phyloP scores from a whole-genome alignment of 2,797 vertebrate species.

The Eremophila alpestris region DNA sequence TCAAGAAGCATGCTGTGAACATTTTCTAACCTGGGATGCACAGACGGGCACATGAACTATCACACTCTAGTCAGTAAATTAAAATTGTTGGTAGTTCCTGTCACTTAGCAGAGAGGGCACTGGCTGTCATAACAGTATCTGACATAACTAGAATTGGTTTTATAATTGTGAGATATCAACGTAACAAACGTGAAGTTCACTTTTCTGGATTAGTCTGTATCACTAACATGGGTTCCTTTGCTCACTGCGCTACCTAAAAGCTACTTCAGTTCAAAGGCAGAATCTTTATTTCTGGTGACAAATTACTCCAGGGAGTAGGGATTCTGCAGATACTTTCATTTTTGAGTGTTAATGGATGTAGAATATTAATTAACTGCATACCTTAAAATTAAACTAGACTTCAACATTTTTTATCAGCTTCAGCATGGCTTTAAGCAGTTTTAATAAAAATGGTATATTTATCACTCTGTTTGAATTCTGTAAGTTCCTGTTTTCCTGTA shows the following conservation, averaged over 20 bases:
- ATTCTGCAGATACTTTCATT: not conserved
- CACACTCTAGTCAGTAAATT: accelerated
- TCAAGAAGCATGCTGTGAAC: not conserved
- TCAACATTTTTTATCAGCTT: not conserved
- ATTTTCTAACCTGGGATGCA: not conserved
- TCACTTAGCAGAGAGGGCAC: not conserved
- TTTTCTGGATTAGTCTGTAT: not conserved
- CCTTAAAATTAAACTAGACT: slow-evolving; percentile 23
- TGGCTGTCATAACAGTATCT: not conserved
- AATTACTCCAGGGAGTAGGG: slow-evolving; percentile 3
- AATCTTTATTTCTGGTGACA: not conserved
- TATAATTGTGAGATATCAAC: not conserved
- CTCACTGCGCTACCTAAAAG: not conserved
- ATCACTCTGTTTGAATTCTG: not conserved
- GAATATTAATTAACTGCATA: slow-evolving; percentile 31
- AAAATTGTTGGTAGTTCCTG: not conserved
- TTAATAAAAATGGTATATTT: not conserved
- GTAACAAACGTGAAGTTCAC: not conserved
- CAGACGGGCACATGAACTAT: not conserved
- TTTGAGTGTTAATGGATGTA: not conserved
- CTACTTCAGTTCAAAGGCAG: not conserved
- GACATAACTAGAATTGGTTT: not conserved
- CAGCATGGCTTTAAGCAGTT: not conserved
- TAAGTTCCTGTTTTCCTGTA: not conserved
- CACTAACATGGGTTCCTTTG: not conserved